Evolutionary conservation across 1,140 invertebrate genomes (phyloP).

Genomic region (Brachionus manjavacas): DNA sequence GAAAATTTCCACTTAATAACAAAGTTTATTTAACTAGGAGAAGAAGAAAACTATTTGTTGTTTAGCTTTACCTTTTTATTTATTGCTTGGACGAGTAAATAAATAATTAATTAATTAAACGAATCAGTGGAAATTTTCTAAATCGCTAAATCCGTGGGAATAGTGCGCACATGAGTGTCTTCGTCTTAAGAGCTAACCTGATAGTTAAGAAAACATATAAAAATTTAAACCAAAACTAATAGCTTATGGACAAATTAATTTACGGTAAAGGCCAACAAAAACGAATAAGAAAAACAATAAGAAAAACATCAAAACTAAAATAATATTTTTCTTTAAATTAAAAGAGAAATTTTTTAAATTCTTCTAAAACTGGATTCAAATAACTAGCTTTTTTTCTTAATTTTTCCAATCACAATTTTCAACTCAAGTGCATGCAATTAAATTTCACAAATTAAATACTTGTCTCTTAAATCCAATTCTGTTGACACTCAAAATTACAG

Average conservation of each 20-base stretch:
- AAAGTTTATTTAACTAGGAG: background rate
- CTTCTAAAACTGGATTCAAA: background rate
- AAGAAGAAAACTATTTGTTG: background rate
- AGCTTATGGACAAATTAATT: conserved; percentile 40
- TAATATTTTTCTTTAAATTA: conserved; percentile 36
- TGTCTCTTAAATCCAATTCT: background rate
- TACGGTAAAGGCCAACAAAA: background rate
- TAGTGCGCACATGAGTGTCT: conserved; percentile 14
- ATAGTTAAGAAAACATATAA: conserved; percentile 24
- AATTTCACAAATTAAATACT: conserved; percentile 9
- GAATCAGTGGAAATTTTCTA: conserved; percentile 14
- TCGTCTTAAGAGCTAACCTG: background rate
- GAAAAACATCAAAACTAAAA: conserved; percentile 38
- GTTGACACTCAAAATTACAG: background rate
- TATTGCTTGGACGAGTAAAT: background rate
- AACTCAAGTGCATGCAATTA: background rate
- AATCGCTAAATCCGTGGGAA: conserved; percentile 11
- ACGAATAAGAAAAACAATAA: background rate
- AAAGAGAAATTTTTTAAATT: conserved; percentile 23
- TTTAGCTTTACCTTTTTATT: background rate
- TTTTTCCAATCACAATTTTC: conserved; percentile 6
- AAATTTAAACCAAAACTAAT: conserved; percentile 28
- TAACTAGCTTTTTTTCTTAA: background rate
- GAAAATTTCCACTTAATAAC: background rate
- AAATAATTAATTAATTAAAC: conserved; percentile 41